phyloP scores from a whole-genome alignment of 2,888 invertebrate genomes.

The Protodeltote pygarga region DNA sequence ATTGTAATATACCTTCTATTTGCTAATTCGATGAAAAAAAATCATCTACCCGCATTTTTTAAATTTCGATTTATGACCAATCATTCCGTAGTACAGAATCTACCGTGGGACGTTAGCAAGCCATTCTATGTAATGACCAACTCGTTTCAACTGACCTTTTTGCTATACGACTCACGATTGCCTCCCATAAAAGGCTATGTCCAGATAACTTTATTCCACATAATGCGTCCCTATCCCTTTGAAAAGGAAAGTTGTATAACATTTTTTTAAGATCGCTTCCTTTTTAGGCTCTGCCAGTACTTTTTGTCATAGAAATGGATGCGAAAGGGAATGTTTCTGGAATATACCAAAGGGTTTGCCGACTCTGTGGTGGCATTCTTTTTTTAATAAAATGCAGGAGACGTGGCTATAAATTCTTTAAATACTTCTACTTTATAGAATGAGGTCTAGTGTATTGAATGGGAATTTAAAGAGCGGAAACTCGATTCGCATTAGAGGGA shows the following conservation, averaged over 20 bases:
- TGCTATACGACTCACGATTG: conserved; percentile 71
- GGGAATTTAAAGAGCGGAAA: conserved; percentile 13
- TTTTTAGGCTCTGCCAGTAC: conserved; percentile 69
- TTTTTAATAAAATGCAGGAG: conserved; percentile 52
- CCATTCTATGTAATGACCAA: conserved; percentile 75
- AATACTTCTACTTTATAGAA: conserved; percentile 22
- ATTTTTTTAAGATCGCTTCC: conserved; percentile 78
- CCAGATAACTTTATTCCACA: conserved; percentile 84
- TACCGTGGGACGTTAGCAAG: conserved; percentile 71
- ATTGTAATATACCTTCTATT: too few species aligned
- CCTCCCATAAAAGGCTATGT: conserved; percentile 80
- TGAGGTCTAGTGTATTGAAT: conserved; percentile 16
- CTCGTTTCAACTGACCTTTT: conserved; percentile 74
- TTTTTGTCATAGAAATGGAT: conserved; percentile 77
- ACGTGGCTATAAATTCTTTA: conserved; percentile 30
- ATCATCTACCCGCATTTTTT: too few species aligned
- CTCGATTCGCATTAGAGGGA: not conserved
- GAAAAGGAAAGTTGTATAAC: conserved; percentile 83
- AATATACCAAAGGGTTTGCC: conserved; percentile 72
- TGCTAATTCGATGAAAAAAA: too few species aligned
- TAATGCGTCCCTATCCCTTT: conserved; percentile 80
- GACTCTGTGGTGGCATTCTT: conserved; percentile 65
- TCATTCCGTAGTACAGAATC: too few species aligned
- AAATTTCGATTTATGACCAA: too few species aligned
- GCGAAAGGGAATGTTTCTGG: conserved; percentile 59